Conservation (phyloP, 2,113 vertebrate species). For the Cyanistes caeruleus region DNA sequence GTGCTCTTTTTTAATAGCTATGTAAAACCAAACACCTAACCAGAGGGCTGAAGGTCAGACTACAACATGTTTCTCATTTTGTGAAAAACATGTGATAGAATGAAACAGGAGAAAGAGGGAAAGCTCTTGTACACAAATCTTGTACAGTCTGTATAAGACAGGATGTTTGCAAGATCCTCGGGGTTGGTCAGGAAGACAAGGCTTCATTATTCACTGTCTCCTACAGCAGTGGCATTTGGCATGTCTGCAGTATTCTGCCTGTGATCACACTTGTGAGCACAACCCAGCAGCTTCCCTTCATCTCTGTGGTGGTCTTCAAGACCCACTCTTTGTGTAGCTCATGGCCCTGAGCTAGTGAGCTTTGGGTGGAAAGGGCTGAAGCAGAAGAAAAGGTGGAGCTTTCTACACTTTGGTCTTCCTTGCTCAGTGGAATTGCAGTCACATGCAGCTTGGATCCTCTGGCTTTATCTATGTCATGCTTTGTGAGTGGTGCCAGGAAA, state of each 20-base stretch:
- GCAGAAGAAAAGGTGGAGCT: not conserved
- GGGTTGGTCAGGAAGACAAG: not conserved
- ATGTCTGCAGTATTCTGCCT: not conserved
- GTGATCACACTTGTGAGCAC: not conserved
- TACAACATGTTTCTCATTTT: not conserved
- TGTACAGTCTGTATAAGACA: not conserved
- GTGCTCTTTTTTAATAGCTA: not conserved
- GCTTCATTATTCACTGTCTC: not conserved
- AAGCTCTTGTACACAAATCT: not conserved
- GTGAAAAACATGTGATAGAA: not conserved
- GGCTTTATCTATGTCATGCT: not conserved
- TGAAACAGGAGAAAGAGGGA: not conserved
- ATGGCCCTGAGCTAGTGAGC: not conserved
- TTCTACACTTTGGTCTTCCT: not conserved
- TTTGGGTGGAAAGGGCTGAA: not conserved
- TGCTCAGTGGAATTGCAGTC: not conserved
- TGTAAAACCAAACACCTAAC: not conserved
- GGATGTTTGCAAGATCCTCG: not conserved
- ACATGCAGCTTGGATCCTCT: not conserved
- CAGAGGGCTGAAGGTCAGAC: not conserved
- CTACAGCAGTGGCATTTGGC: too few relatives aligned
- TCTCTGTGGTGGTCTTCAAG: not conserved
- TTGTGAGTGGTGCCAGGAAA: not conserved
- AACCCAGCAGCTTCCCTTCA: not conserved
- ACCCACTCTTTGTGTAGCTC: not conserved